phyloP scores from a whole-genome alignment of 2,113 vertebrate genomes.

The Hippocampus barbouri region DNA sequence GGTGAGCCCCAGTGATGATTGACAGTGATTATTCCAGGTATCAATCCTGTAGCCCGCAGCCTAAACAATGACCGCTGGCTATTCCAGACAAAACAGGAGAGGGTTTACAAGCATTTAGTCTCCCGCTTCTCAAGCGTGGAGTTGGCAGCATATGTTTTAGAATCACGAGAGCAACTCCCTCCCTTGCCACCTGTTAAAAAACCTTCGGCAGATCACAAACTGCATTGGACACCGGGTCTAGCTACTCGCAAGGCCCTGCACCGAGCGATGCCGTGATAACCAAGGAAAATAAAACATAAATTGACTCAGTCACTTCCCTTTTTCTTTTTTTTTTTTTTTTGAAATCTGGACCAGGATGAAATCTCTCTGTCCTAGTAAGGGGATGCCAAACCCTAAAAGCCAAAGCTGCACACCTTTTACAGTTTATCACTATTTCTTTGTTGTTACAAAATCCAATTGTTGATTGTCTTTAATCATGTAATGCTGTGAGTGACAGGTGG shows the following conservation, averaged over 20 bases:
- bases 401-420: neutral
- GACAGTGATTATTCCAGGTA: conserved; percentile 9
- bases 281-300: neutral
- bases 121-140: conserved; percentile 15
- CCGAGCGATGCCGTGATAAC: neutral
- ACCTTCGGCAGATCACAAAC: conserved; percentile 3
- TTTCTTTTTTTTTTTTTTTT: no score
- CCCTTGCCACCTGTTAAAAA: conserved; percentile 23
- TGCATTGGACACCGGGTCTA: neutral
- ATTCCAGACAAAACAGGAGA: conserved; percentile 1
- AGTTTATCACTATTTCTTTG: neutral
- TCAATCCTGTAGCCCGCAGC: conserved; percentile 12
- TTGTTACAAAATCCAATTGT: neutral
- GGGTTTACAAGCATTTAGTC: conserved; percentile 4
- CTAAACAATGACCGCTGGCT: conserved; percentile 17
- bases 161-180: conserved; percentile 32
- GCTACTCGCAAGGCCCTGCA: neutral
- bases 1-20: conserved; percentile 4
- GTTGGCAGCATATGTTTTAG: conserved; percentile 23
- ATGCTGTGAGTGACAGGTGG: no score
- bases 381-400: neutral
- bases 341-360: conserved; percentile 5
- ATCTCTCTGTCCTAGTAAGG: conserved; percentile 1
- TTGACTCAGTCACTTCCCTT: neutral
- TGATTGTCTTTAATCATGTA: no score